A percentile compares a stretch with the other conserved stretches of the same genome.
These are phyloP conservation scores for Pilophorus perplexus DNA, from an alignment of 2,888 invertebrate genomes.

Conservation along the genomic window DNA sequence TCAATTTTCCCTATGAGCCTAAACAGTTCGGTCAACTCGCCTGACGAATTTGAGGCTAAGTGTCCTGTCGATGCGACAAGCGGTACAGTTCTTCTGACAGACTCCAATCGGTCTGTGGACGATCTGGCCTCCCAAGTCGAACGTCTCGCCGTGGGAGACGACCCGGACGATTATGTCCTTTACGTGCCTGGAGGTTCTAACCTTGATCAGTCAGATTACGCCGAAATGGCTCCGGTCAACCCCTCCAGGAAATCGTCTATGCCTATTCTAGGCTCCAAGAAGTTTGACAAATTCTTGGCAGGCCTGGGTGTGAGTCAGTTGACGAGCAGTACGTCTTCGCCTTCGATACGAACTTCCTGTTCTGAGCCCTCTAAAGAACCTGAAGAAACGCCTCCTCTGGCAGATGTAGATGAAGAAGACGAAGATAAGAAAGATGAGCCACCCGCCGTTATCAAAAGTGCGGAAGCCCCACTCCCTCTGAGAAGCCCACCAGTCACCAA, in stretches of 20 bases:
- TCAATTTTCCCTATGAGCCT: slow-evolving; percentile 68
- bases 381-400: slow-evolving; percentile 15
- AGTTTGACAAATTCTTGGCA: slow-evolving; percentile 23
- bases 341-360: slow-evolving; percentile 6
- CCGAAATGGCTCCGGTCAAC: slow-evolving; percentile 45
- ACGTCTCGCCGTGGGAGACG: neutral
- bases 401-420: slow-evolving; percentile 31
- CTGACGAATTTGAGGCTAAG: slow-evolving; percentile 51
- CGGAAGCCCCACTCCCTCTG: neutral
- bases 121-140: slow-evolving; percentile 14
- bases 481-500: slow-evolving; percentile 17
- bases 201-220: slow-evolving; percentile 46
- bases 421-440: slow-evolving; percentile 1
- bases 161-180: slow-evolving; percentile 50
- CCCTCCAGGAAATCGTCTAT: slow-evolving; percentile 47
- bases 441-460: neutral
- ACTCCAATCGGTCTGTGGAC: slow-evolving; percentile 25
- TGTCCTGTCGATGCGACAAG: slow-evolving; percentile 52
- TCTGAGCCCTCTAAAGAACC: neutral
- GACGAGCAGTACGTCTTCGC: slow-evolving; percentile 32
- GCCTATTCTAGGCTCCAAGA: slow-evolving; percentile 32
- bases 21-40: slow-evolving; percentile 66
- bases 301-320: slow-evolving; percentile 32
- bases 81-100: slow-evolving; percentile 46
- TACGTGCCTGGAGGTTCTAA: slow-evolving; percentile 47